Conservation (phyloP, 2,888 invertebrate genomes). For the Pogonocherus hispidulus region DNA sequence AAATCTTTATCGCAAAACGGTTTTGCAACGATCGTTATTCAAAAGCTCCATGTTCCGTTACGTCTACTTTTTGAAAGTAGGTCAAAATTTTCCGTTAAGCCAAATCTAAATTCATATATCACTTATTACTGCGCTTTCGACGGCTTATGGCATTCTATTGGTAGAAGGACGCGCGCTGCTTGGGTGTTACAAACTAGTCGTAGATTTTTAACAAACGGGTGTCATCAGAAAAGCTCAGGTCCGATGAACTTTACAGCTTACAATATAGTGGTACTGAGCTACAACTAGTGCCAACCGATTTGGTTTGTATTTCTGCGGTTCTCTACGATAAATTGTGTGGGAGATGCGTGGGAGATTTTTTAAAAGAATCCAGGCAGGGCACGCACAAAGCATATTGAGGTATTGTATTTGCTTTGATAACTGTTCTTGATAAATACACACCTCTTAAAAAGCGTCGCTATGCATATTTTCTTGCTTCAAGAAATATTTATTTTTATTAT, state of each 20-base stretch:
- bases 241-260: slow-evolving; percentile 22
- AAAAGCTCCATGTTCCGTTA: neutral
- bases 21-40: neutral
- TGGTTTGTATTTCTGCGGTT: slow-evolving; percentile 6
- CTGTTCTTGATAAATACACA: neutral
- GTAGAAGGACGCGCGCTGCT: neutral
- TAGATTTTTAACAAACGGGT: neutral
- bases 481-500: neutral
- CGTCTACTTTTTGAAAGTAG: neutral
- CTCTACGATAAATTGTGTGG: slow-evolving; percentile 27
- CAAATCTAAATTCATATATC: neutral
- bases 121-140: neutral
- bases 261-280: neutral
- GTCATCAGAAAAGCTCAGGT: slow-evolving; percentile 12
- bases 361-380: slow-evolving; percentile 38
- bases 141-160: neutral
- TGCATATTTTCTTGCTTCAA: too few relatives aligned
- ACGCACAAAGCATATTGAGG: slow-evolving; percentile 33
- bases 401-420: slow-evolving; percentile 24
- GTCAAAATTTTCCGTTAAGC: neutral
- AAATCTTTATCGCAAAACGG: too few relatives aligned
- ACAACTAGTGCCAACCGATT: neutral
- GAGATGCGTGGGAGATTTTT: slow-evolving; percentile 36
- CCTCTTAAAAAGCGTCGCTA: neutral
- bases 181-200: neutral